Evolutionary conservation across 2,797 vertebrate genomes (phyloP), one percentile per base, ranked within the genome.

Genomic region (Neopelma chrysocephalum): DNA sequence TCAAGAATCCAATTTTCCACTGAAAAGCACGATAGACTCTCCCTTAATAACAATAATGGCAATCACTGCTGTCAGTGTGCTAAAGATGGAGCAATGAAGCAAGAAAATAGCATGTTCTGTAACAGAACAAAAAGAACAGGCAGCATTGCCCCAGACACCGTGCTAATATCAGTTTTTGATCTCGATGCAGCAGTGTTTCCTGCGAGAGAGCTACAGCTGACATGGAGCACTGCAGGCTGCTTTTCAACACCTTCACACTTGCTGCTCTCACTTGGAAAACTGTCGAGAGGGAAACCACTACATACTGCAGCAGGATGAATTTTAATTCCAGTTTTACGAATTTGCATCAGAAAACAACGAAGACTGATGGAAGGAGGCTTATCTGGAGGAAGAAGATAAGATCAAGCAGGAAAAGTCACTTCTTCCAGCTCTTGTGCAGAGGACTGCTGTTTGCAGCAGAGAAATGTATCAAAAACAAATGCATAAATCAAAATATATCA

Each of bases 221-320:
- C 90, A 93, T 3, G 81, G 87, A 91, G 94, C 96, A 68, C 94
- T 42, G 73, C 90, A n/a, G 94, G 96, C 90, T 89, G 95, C 95
- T 93, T 96, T 96, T 97, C 96, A 96, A 92, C 96, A 96, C 95
- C 93, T 96, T 96, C 93, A 94, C 96, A 94, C 96, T 96, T 94
- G 92, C 92, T 77, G 90, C 95, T 95, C 90, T 85, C 93, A 85
- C 95, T 94, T 61, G 6, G 91, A 93, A 96, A 97, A 73, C 94
- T 92, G 94, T 94, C 0, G 11, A 87, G 89, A 92, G 90, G 78
- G 76, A 96, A 96, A 89, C 91, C 93, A 92, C 94, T 61, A 90
- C 88, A 94, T 57, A 77, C 48, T 84, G 88, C 83, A 93, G 81
- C 75, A 92, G 93, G 76, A 50, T 78, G 86, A 95, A 95, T 92